Percentiles rank a stretch among this genome's conserved stretches.
These are phyloP conservation scores for Volucella inflata DNA, from an alignment of 2,888 invertebrate genomes.

Conservation along the genomic window DNA sequence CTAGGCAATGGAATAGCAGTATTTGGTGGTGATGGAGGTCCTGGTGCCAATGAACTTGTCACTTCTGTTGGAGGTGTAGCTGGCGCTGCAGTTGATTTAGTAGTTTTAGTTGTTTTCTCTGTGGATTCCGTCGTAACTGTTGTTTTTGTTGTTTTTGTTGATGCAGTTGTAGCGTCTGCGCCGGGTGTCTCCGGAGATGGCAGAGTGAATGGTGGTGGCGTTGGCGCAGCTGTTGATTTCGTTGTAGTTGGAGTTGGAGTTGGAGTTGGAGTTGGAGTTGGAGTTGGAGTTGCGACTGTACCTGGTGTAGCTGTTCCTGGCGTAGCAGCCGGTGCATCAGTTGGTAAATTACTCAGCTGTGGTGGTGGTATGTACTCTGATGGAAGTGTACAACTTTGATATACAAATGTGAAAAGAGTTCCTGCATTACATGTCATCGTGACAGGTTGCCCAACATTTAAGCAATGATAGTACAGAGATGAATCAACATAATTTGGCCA, in stretches of 20 bases:
- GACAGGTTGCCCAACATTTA: slow-evolving; percentile 76
- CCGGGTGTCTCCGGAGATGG: slow-evolving; percentile 50
- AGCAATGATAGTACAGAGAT: slow-evolving; percentile 80
- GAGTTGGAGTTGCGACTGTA: neutral
- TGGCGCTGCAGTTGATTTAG: neutral
- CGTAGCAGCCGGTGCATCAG: slow-evolving; percentile 46
- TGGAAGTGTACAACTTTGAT: slow-evolving; percentile 80
- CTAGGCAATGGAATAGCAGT: slow-evolving; percentile 75
- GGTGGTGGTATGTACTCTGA: slow-evolving; percentile 80
- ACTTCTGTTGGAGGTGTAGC: slow-evolving; percentile 63
- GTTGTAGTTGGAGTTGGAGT: slow-evolving; percentile 6
- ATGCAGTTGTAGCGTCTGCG: neutral
- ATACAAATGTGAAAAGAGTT: slow-evolving; percentile 80
- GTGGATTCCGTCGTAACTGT: neutral
- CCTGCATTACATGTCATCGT: slow-evolving; percentile 79
- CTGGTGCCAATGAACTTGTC: slow-evolving; percentile 71
- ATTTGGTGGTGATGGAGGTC: slow-evolving; percentile 61
- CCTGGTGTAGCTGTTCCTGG: neutral
- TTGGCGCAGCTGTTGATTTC: slow-evolving; percentile 16
- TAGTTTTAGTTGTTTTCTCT: neutral
- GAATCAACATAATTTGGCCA: slow-evolving; percentile 82
- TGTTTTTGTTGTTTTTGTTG: neutral
- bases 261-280: neutral
- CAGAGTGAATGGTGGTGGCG: slow-evolving; percentile 30
- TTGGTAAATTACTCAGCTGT: slow-evolving; percentile 78